Base-by-base conservation (phyloP, 2,113 vertebrate species). In the Phaetusa simplex region DNA sequence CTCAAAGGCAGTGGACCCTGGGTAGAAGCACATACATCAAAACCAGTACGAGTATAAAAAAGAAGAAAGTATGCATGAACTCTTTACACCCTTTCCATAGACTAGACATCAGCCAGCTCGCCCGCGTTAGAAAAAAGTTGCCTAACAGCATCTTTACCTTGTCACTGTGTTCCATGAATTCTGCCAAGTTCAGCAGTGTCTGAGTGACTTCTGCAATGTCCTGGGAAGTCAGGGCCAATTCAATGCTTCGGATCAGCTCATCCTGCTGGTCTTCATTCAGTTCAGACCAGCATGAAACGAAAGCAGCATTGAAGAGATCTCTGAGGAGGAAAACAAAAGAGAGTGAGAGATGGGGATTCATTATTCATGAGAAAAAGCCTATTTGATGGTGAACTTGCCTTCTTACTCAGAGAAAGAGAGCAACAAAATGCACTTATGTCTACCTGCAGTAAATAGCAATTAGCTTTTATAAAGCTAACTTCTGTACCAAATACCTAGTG, bases 151-250 rank as follows among this genome's bases (percentile, higher is more conserved):
- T 40, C 73, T 71, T 86, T 96, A 99, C 99, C 99, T 99, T 99
- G 98, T 99, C 99, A 64, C 99, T 99, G 98, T 99, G 99, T 82
- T 99, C 99, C 99, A 99, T 99, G 97, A 99, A 99, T 91, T 99
- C 99, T 6, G 99, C 99, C 97, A 99, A 96, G 96, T 99, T 99
- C 43, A 99, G 98, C 29, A 99, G 98, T 3, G 99, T 99, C 96
- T 99, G 99, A 4, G 99, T 99, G 98, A 99, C 99, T 93, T 99
- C 99, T 2, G 99, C 99, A 8, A 99, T 99, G 97, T 99, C 99
- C 96, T 99, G 99, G 12, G 99, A 99, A 17, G 99, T 99, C 87
- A 99, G 98, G 6, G 99, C 99, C 76, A 99, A 61, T 93, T 99
- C 99, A 7, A 99, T 99, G 97, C 99, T 99, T 92, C 99, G 98